These are phyloP conservation scores for Ispidina picta DNA, from an alignment of 2,797 vertebrate species.

Conservation along the genomic window DNA sequence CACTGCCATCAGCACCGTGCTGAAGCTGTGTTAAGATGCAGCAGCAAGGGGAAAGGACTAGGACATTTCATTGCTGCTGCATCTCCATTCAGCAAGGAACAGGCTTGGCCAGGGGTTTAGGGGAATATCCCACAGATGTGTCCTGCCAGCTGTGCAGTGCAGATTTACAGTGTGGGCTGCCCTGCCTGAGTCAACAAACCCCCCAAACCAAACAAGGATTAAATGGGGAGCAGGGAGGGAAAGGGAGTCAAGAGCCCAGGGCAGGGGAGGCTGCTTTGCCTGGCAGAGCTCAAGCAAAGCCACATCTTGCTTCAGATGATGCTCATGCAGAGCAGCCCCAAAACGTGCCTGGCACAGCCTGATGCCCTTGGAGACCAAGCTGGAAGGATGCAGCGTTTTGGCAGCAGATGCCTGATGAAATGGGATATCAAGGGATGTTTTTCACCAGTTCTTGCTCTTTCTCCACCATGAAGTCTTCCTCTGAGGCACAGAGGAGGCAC, in stretches of 20 bases:
- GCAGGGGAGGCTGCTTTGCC: not conserved
- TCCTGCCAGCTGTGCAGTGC: not conserved
- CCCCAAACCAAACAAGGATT: no score
- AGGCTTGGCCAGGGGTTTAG: not conserved
- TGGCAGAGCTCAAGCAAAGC: not conserved
- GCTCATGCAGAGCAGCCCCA: not conserved
- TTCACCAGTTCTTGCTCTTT: not conserved
- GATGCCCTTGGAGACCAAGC: not conserved
- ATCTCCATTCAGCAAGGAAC: not conserved
- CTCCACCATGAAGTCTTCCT: not conserved
- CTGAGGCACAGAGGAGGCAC: not conserved
- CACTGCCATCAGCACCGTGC: not conserved
- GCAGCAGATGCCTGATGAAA: not conserved
- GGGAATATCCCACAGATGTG: not conserved
- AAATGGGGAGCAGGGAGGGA: not conserved
- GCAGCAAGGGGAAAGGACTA: not conserved
- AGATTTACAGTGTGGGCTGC: not conserved
- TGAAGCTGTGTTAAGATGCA: not conserved
- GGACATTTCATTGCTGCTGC: not conserved
- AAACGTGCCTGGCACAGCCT: not conserved
- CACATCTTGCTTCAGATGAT: fast-evolving
- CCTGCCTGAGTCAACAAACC: not conserved
- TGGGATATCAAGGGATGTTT: not conserved
- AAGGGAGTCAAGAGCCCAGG: not conserved
- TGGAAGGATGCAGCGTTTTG: not conserved